Evolutionary conservation across 2,113 vertebrate species (phyloP).

Genomic region (Leptocoma aspasia): DNA sequence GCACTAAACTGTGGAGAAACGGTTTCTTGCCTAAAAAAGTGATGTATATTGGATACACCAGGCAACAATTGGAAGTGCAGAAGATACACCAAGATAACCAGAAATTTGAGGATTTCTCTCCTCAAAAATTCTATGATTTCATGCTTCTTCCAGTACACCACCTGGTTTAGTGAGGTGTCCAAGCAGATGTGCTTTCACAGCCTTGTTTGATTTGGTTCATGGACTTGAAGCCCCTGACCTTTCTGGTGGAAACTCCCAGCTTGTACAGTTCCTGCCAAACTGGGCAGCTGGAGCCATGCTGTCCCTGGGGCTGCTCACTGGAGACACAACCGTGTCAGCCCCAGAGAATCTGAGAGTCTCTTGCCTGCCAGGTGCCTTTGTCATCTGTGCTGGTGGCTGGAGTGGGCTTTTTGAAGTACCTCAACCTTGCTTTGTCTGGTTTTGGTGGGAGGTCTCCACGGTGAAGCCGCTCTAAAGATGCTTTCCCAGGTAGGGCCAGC

Average conservation of each 20-base stretch:
- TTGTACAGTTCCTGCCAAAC: not conserved
- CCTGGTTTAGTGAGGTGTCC: not conserved
- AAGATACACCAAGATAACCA: not conserved
- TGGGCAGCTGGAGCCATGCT: rapidly evolving
- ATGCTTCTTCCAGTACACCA: not conserved
- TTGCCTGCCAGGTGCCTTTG: not conserved
- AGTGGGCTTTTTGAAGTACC: not conserved
- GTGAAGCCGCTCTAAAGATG: not conserved
- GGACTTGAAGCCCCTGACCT: not conserved
- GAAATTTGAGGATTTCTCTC: not conserved
- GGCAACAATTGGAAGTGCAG: not conserved
- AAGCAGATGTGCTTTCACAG: not conserved
- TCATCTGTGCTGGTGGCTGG: not conserved
- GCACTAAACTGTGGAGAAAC: not conserved
- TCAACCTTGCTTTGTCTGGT: not conserved
- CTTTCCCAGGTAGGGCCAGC: not conserved
- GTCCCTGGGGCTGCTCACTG: not conserved
- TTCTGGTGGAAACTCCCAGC: not conserved
- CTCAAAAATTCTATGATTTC: not conserved
- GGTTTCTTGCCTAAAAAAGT: not conserved
- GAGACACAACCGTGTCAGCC: not conserved
- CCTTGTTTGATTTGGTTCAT: not conserved
- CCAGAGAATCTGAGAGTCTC: not conserved
- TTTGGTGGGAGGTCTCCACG: not conserved
- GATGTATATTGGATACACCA: rapidly evolving